These are phyloP conservation scores for Indri indri DNA, from an alignment of 2,113 vertebrate species.

Conservation along the genomic window DNA sequence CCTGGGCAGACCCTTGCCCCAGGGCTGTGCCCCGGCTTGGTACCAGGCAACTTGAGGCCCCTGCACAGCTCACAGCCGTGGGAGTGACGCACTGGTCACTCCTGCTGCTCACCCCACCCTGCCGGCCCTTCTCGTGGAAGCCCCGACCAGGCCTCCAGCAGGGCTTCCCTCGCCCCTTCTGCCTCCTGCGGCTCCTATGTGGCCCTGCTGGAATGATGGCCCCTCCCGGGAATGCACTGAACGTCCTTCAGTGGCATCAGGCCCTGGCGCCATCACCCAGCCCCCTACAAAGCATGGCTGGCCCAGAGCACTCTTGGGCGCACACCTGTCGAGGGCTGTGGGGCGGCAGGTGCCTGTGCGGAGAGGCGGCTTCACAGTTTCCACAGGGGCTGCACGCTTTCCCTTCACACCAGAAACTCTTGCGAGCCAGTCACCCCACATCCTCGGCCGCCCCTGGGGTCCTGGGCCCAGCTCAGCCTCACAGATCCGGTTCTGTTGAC, in stretches of 20 bases:
- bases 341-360: not conserved
- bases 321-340: not conserved
- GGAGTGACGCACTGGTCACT: not conserved
- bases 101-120: rapidly evolving
- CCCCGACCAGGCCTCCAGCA: rapidly evolving
- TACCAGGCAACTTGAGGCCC: not conserved
- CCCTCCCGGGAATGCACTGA: not conserved
- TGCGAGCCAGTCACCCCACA: not conserved
- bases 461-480: rapidly evolving
- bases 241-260: not conserved
- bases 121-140: not conserved
- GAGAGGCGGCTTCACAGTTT: too few relatives aligned
- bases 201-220: rapidly evolving
- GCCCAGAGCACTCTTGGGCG: not conserved
- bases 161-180: not conserved
- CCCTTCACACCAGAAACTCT: not conserved
- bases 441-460: not conserved
- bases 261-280: rapidly evolving
- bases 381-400: too few relatives aligned
- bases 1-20: rapidly evolving
- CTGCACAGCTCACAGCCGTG: not conserved
- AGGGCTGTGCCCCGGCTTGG: not conserved
- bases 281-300: not conserved
- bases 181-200: rapidly evolving
- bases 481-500: rapidly evolving